Percentiles rank a stretch among this genome's conserved stretches.
phyloP scores from a whole-genome alignment of 2,797 vertebrate species.

The Tokudaia muenninki region DNA sequence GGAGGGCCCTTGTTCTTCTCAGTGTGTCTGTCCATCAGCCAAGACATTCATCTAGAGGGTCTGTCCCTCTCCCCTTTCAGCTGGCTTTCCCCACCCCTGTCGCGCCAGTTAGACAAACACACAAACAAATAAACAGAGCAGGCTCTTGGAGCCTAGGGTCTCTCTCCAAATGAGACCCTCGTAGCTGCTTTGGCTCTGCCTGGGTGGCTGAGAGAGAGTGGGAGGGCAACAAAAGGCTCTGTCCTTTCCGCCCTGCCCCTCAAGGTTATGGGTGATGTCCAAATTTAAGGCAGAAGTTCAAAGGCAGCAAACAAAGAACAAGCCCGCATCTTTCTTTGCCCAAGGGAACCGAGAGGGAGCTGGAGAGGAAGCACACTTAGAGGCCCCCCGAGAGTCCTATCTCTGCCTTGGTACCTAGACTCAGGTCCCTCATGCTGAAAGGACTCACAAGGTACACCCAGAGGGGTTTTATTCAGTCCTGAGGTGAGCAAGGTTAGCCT shows the following conservation, averaged over 20 bases:
- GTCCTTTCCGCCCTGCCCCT: constrained; percentile 87
- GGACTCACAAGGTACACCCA: background rate
- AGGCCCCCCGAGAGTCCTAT: background rate
- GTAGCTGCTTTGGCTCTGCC: constrained; percentile 65
- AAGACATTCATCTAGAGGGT: constrained; percentile 79
- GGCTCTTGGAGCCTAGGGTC: constrained; percentile 1
- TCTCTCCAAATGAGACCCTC: constrained; percentile 65
- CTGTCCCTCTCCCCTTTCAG: constrained; percentile 75
- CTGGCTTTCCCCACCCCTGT: constrained; percentile 69
- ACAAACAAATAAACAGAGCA: constrained; percentile 80
- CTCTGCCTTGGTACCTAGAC: background rate
- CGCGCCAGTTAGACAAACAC: constrained; percentile 83
- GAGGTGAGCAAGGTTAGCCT: constrained; percentile 1
- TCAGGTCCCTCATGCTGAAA: background rate
- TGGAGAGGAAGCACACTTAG: background rate
- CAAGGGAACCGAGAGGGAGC: constrained; percentile 26
- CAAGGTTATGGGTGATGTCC: constrained; percentile 92
- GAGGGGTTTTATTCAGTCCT: background rate
- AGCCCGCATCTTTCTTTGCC: constrained; percentile 83
- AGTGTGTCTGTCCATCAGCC: constrained; percentile 70
- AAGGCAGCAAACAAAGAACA: constrained; percentile 89
- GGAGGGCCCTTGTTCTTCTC: constrained; percentile 60
- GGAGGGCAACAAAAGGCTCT: constrained; percentile 86
- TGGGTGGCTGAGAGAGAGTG: constrained; percentile 75
- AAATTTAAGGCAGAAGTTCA: constrained; percentile 92